phyloP scores from a whole-genome alignment of 1,140 invertebrate genomes.

The Trichonephila inaurata region DNA sequence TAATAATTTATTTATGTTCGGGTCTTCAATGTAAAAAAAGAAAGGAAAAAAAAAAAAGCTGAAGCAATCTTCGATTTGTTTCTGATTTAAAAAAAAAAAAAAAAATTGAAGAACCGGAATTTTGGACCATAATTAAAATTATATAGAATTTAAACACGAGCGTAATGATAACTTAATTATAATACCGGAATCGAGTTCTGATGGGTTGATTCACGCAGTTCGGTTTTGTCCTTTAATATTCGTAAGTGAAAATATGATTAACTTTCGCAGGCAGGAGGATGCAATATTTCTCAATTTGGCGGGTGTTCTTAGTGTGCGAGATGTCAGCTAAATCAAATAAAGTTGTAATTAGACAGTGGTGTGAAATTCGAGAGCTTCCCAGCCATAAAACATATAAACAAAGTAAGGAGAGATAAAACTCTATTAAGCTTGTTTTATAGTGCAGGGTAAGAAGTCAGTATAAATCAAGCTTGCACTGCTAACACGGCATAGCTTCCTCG shows the following conservation, averaged over 20 bases:
- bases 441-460: conserved; percentile 75
- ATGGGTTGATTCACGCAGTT: conserved; percentile 45
- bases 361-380: conserved; percentile 70
- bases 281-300: conserved; percentile 72
- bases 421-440: conserved; percentile 76
- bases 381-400: conserved; percentile 75
- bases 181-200: conserved; percentile 58
- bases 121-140: not conserved
- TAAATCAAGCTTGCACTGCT: conserved; percentile 70
- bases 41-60: not conserved
- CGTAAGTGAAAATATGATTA: conserved; percentile 77
- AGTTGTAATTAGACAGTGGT: conserved; percentile 73
- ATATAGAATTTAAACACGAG: not conserved
- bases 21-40: not conserved
- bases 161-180: conserved; percentile 71
- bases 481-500: conserved; percentile 66
- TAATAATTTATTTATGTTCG: not conserved
- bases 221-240: conserved; percentile 70
- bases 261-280: conserved; percentile 22
- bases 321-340: conserved; percentile 73
- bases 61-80: not conserved
- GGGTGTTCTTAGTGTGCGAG: not conserved
- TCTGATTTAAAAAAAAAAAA: not conserved
- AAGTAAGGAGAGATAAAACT: conserved; percentile 74
- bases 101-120: not conserved